Conservation (phyloP, 1,140 invertebrate species). For the Apocrypta bakeri region DNA sequence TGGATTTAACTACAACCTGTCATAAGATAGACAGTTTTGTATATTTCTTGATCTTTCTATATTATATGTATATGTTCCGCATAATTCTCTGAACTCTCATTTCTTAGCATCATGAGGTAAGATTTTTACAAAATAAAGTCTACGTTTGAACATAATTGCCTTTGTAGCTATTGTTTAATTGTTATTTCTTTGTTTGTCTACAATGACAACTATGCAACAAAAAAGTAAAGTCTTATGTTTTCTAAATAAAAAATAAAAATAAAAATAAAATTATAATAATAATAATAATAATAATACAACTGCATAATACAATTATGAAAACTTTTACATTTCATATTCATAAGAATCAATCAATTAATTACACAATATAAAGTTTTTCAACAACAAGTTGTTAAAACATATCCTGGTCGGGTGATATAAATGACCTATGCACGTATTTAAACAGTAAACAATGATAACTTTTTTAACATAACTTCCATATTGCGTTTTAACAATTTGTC, state of each 20-base stretch:
- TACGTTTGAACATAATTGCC: not conserved
- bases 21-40: not conserved
- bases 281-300: slow-evolving; percentile 1
- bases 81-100: slow-evolving; percentile 29
- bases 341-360: not conserved
- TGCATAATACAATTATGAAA: not conserved
- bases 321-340: not conserved
- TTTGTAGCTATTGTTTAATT: not conserved
- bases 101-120: not conserved
- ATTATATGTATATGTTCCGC: not conserved
- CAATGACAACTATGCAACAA: not conserved
- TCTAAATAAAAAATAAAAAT: too few relatives aligned
- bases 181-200: not conserved
- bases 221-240: not conserved
- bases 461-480: not conserved
- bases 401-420: not conserved
- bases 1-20: not conserved
- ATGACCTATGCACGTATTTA: not conserved
- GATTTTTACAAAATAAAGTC: not conserved
- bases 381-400: not conserved
- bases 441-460: slow-evolving; percentile 3
- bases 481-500: not conserved
- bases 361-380: not conserved
- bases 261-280: too few relatives aligned
- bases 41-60: not conserved